Evolutionary conservation across 2,888 invertebrate genomes (phyloP).

Genomic region (Abrostola tripartita): DNA sequence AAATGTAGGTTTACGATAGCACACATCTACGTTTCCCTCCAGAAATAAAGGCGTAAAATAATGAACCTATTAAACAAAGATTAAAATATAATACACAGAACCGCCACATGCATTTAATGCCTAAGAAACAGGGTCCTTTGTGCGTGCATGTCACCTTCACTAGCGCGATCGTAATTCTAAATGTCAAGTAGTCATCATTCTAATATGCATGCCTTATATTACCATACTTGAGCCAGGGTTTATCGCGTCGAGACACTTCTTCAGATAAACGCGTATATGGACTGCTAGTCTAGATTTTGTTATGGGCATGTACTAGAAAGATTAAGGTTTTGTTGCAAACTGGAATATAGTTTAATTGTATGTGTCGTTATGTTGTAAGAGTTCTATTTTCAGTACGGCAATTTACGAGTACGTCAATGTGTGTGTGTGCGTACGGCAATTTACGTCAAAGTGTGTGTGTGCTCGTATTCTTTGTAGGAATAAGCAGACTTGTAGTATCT

Average conservation of each 20-base stretch:
- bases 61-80: too few species aligned
- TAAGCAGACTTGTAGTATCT: too few species aligned
- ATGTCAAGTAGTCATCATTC: slow-evolving; percentile 46
- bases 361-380: too few species aligned
- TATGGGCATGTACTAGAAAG: slow-evolving; percentile 44
- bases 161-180: slow-evolving; percentile 26
- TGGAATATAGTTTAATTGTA: neutral
- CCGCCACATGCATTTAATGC: neutral
- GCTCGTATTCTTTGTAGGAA: too few species aligned
- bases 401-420: too few species aligned
- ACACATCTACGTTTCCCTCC: too few species aligned
- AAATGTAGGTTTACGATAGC: too few species aligned
- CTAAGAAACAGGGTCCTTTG: slow-evolving; percentile 27
- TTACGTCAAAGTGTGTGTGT: too few species aligned
- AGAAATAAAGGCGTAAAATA: neutral
- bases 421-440: too few species aligned
- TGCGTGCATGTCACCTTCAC: slow-evolving; percentile 43
- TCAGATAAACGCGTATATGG: slow-evolving; percentile 46
- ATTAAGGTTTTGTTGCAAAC: slow-evolving; percentile 8
- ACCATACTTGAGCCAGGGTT: slow-evolving; percentile 43
- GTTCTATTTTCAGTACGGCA: too few species aligned
- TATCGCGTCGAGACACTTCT: slow-evolving; percentile 45
- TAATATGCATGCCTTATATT: slow-evolving; percentile 28
- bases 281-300: slow-evolving; percentile 31
- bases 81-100: too few species aligned